Evolutionary conservation across 2,797 vertebrate species (phyloP).

Genomic region (Tamandua tetradactyla): DNA sequence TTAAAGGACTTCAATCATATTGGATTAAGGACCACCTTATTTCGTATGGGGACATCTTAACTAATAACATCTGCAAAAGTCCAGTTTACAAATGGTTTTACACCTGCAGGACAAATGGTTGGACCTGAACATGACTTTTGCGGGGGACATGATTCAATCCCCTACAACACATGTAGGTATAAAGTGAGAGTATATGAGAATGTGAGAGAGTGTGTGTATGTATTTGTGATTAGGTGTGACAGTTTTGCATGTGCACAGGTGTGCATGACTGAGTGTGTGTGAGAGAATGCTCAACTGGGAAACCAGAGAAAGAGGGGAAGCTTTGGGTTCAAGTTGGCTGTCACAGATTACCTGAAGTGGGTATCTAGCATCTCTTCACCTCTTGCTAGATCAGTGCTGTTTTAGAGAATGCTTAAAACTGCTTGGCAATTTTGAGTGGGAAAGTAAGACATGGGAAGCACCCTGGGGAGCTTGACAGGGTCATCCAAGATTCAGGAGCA

Average conservation of each 20-base stretch:
- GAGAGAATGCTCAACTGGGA: background rate
- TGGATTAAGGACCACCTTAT: too few species aligned
- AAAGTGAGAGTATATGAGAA: background rate
- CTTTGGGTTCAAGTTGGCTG: background rate
- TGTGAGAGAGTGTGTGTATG: background rate
- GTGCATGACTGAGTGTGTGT: background rate
- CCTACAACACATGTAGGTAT: background rate
- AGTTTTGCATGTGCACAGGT: background rate
- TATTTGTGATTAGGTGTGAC: too few species aligned
- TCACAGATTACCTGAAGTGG: background rate
- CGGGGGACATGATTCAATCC: too few species aligned
- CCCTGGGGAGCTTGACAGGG: background rate
- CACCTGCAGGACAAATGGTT: too few species aligned
- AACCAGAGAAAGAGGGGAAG: background rate
- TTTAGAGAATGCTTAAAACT: background rate
- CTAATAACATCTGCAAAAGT: too few species aligned
- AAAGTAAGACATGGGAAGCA: background rate
- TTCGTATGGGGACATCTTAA: too few species aligned
- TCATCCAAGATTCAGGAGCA: background rate
- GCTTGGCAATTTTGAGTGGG: background rate
- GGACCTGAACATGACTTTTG: too few species aligned
- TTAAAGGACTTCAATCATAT: too few species aligned
- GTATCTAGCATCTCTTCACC: background rate
- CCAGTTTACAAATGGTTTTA: too few species aligned
- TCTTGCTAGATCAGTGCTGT: background rate